phyloP scores from a whole-genome alignment of 2,888 invertebrate species.

The Dynastes grantii region DNA sequence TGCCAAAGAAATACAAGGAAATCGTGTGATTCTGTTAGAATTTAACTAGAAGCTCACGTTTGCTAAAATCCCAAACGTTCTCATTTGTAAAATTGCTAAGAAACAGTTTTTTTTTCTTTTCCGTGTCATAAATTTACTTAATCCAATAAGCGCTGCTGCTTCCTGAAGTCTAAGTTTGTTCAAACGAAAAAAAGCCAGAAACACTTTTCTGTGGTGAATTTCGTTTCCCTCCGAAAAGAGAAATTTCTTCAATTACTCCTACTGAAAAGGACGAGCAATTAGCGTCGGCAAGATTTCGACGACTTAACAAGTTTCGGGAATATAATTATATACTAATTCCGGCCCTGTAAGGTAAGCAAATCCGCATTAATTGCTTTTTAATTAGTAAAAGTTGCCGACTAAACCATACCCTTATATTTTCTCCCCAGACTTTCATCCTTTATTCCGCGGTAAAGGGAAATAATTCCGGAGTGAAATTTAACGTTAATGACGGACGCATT shows the following conservation, averaged over 20 bases:
- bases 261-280: conserved; percentile 27
- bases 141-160: conserved; percentile 12
- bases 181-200: neutral
- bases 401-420: neutral
- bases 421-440: neutral
- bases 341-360: conserved; percentile 16
- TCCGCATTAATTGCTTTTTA: conserved; percentile 45
- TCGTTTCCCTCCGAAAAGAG: neutral
- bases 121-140: conserved; percentile 21
- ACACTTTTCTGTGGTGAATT: neutral
- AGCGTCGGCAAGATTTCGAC: conserved; percentile 14
- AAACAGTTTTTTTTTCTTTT: neutral
- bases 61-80: no score
- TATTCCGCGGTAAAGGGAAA: neutral
- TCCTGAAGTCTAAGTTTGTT: neutral
- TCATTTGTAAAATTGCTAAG: no score
- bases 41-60: no score
- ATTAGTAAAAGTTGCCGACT: conserved; percentile 33
- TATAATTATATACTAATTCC: conserved; percentile 40
- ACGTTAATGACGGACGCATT: neutral
- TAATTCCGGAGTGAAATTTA: neutral
- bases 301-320: conserved; percentile 28
- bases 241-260: conserved; percentile 22
- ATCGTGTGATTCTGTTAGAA: no score
- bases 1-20: no score